These are phyloP conservation scores for Myanophis thanlyinensis DNA, from an alignment of 2,113 vertebrate species.

Conservation along the genomic window DNA sequence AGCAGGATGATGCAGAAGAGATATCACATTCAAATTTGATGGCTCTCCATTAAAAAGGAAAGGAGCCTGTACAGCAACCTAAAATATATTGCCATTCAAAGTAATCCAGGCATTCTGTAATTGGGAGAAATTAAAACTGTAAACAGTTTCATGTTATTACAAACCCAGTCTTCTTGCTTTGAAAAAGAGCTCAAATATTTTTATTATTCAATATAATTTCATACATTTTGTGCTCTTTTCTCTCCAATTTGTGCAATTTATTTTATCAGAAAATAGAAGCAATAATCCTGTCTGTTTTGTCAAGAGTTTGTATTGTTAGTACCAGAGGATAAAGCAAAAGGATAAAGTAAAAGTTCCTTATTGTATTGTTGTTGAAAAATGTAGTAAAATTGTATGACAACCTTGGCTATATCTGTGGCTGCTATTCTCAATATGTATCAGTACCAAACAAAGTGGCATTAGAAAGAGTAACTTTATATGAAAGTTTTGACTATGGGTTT, in stretches of 20 bases:
- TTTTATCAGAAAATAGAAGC: neutral
- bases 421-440: neutral
- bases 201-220: neutral
- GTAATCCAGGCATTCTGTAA: neutral
- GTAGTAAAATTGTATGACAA: constrained; percentile 5
- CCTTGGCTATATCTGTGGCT: neutral
- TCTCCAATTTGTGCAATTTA: neutral
- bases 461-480: neutral
- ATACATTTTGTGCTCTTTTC: neutral
- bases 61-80: neutral
- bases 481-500: neutral
- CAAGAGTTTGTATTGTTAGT: no score
- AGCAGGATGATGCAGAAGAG: neutral
- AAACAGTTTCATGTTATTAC: neutral
- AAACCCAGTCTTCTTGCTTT: neutral
- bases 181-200: neutral
- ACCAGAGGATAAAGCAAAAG: no score
- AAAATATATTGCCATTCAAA: neutral
- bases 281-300: neutral
- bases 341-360: neutral
- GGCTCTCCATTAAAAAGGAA: neutral
- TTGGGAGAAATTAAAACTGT: neutral
- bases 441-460: neutral
- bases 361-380: constrained; percentile 7
- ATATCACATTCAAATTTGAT: neutral